These are phyloP conservation scores for Ichneumon xanthorius DNA, from an alignment of 2,888 invertebrate genomes.

Conservation along the genomic window DNA sequence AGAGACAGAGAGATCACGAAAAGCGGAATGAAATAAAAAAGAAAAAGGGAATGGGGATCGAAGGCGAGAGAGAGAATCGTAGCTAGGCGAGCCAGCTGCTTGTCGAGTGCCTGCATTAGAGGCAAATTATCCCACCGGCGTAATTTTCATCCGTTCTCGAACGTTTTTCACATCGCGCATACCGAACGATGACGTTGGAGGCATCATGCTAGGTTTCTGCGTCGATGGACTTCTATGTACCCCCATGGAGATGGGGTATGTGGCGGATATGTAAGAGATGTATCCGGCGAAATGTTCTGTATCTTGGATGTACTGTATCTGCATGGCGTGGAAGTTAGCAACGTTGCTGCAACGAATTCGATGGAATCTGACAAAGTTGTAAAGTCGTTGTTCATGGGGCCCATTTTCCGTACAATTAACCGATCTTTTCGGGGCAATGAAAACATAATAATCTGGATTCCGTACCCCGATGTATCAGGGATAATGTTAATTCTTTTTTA, in stretches of 20 bases:
- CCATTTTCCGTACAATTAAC: too few species aligned
- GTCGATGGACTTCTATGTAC: neutral
- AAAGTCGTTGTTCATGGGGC: too few species aligned
- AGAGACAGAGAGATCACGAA: neutral
- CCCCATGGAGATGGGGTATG: neutral
- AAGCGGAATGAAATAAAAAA: neutral
- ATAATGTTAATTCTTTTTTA: too few species aligned
- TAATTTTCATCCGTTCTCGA: slow-evolving; percentile 67
- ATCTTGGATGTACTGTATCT: neutral
- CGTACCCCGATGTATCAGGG: too few species aligned
- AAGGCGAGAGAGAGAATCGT: slow-evolving; percentile 22
- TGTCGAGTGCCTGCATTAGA: slow-evolving; percentile 80
- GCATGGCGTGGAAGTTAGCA: too few species aligned
- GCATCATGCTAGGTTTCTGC: neutral
- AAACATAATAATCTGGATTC: too few species aligned
- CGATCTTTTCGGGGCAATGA: too few species aligned
- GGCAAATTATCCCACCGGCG: slow-evolving; percentile 79
- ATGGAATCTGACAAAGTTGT: too few species aligned
- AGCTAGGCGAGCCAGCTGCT: slow-evolving; percentile 76
- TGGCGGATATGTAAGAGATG: neutral
- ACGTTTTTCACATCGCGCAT: neutral
- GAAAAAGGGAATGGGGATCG: slow-evolving; percentile 18
- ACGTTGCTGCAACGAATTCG: too few species aligned
- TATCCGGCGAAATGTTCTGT: neutral
- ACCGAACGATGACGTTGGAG: neutral